Conservation (phyloP, 2,888 invertebrate genomes). For the Tyria jacobaeae region DNA sequence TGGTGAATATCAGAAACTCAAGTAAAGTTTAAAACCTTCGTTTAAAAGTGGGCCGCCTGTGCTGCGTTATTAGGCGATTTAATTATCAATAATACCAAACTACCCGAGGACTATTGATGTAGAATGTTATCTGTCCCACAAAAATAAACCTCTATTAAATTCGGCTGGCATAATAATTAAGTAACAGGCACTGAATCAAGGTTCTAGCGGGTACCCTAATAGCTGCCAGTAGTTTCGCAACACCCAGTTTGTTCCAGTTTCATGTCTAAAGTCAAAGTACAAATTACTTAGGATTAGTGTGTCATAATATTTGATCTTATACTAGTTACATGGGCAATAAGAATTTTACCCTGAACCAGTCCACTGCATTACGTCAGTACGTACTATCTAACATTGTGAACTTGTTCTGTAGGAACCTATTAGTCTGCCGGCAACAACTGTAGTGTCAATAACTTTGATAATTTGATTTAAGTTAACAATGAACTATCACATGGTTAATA, state of each 20-base stretch:
- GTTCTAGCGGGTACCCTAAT: constrained; percentile 78
- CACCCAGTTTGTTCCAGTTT: constrained; percentile 73
- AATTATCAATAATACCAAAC: constrained; percentile 31
- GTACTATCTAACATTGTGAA: constrained; percentile 38
- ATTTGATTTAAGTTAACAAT: constrained; percentile 16
- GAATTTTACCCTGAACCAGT: constrained; percentile 63
- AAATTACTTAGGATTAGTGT: constrained; percentile 79
- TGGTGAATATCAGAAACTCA: neutral
- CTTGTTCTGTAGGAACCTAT: constrained; percentile 25
- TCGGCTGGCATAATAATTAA: constrained; percentile 85
- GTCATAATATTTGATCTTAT: constrained; percentile 71
- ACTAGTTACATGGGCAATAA: constrained; percentile 58
- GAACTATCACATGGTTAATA: constrained; percentile 17
- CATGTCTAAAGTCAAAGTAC: constrained; percentile 78
- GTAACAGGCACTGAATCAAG: constrained; percentile 82
- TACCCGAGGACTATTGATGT: constrained; percentile 37
- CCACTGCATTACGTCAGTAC: constrained; percentile 37
- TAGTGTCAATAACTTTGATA: constrained; percentile 22
- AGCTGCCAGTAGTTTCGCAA: constrained; percentile 67
- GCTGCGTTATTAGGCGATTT: constrained; percentile 25
- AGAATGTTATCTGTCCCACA: constrained; percentile 56
- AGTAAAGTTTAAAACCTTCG: neutral
- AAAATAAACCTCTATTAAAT: constrained; percentile 74
- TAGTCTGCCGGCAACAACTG: constrained; percentile 24
- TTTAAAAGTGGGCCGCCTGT: constrained; percentile 9